Evolutionary conservation across 2,113 vertebrate species (phyloP), one percentile per base, ranked within the genome.

Genomic region (Chascanopsetta lugubris): DNA sequence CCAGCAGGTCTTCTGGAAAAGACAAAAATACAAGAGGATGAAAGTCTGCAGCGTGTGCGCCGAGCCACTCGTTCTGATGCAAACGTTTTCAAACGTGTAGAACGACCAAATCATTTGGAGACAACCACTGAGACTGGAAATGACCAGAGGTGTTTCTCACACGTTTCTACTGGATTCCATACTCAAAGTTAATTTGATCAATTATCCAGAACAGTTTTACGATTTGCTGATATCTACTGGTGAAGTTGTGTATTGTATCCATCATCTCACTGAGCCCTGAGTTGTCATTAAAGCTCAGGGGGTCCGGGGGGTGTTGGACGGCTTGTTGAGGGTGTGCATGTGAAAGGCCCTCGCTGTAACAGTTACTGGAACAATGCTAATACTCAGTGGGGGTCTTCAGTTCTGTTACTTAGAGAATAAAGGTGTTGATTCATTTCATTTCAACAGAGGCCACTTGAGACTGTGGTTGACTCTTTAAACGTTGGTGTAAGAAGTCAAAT

Each of bases 21-120:
- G 8, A 81, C 34, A 84, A 51, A 66, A 24, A 8, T 13, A 29
- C 13, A 2, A 38, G 17, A 7, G n/a, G 17, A 46, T 63, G 4
- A 77, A 57, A 72, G 65, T 25, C 13, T 61, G n/a, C 36, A 38
- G n/a, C 38, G 15, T 15, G 34, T 13, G 3, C 34, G 15, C 12
- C 34, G 7, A n/a, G n/a, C n/a, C n/a, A n/a, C n/a, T n/a, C n/a
- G n/a, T n/a, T n/a, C n/a, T n/a, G n/a, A n/a, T n/a, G n/a, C n/a
- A n/a, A n/a, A n/a, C n/a, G n/a, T n/a, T n/a, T n/a, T n/a, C n/a
- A n/a, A n/a, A n/a, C n/a, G n/a, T n/a, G n/a, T 34, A 6, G 5
- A 17, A 38, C 36, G 7, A 38, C 4, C 13, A 5, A 34, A 5
- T 34, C 2, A 34, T 30, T 30, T 30, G 29, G 8, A 30, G 29